Percentiles rank a stretch among this genome's conserved stretches.
These are phyloP conservation scores for Macrocentrus cingulum DNA, from an alignment of 1,140 invertebrate genomes.

Conservation along the genomic window DNA sequence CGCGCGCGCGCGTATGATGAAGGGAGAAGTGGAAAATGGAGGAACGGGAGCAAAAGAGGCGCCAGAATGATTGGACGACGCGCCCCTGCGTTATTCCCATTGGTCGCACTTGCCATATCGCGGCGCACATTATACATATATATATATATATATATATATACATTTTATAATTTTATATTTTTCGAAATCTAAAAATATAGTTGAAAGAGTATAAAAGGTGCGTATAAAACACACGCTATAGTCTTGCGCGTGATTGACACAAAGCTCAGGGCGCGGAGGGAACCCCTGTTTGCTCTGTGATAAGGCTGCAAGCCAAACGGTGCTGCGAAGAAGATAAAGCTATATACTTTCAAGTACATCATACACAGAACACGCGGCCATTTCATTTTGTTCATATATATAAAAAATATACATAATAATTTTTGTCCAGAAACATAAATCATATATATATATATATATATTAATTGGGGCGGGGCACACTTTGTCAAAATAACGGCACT, in stretches of 20 bases:
- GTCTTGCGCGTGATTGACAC: slow-evolving; percentile 39
- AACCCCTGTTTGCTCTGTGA: slow-evolving; percentile 41
- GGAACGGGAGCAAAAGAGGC: slow-evolving; percentile 6
- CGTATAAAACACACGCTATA: slow-evolving; percentile 16
- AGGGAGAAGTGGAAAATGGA: slow-evolving; percentile 8
- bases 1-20: too few species aligned
- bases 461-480: slow-evolving; percentile 27
- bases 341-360: slow-evolving; percentile 16
- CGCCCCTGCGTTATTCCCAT: neutral
- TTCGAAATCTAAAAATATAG: neutral
- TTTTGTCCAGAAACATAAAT: neutral
- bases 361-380: slow-evolving; percentile 13
- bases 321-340: slow-evolving; percentile 33
- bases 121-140: neutral
- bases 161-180: slow-evolving; percentile 1
- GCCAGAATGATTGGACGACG: slow-evolving; percentile 1
- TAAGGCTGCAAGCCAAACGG: slow-evolving; percentile 38
- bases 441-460: neutral
- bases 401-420: slow-evolving; percentile 4
- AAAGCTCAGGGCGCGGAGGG: slow-evolving; percentile 29
- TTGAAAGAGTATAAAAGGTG: neutral
- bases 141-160: neutral
- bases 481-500: slow-evolving; percentile 60
- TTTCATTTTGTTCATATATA: too few species aligned
- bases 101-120: too few species aligned